A percentile compares a stretch with the other conserved stretches of the same genome.
Conservation (phyloP, 1,140 invertebrate genomes). For the Megalonaias nervosa region DNA sequence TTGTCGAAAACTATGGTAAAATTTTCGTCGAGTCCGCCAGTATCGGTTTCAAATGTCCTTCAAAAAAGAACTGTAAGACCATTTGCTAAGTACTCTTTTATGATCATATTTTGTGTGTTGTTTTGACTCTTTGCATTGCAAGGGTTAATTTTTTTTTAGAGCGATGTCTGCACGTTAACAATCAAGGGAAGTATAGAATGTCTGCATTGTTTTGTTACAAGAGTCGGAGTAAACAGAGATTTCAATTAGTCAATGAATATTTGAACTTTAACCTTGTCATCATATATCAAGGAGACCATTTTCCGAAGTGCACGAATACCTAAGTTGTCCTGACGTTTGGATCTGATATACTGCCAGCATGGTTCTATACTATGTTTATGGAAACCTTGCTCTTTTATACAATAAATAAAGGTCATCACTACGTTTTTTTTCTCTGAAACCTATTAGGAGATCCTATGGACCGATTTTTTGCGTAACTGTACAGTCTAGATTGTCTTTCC, state of each 20-base stretch:
- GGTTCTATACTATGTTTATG: slow-evolving; percentile 18
- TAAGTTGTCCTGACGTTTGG: slow-evolving; percentile 23
- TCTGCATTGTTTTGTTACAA: slow-evolving; percentile 1
- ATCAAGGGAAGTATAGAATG: background rate
- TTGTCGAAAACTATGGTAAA: no score
- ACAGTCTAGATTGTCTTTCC: slow-evolving; percentile 12
- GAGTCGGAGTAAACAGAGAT: slow-evolving; percentile 26
- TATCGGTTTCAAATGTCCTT: no score
- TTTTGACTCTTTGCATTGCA: slow-evolving; percentile 18
- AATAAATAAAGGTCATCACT: slow-evolving; percentile 21
- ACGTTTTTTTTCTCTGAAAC: slow-evolving; percentile 29
- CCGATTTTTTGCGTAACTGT: slow-evolving; percentile 17
- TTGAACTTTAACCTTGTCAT: slow-evolving; percentile 29
- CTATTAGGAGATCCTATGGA: slow-evolving; percentile 2
- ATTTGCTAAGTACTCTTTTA: slow-evolving; percentile 20
- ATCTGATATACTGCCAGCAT: slow-evolving; percentile 23
- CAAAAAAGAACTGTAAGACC: no score
- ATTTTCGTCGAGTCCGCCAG: no score
- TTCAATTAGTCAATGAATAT: slow-evolving; percentile 19
- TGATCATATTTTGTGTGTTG: slow-evolving; percentile 4
- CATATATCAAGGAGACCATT: background rate
- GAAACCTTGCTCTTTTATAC: slow-evolving; percentile 19
- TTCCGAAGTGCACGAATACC: slow-evolving; percentile 28
- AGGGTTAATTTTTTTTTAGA: slow-evolving; percentile 11
- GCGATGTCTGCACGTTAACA: slow-evolving; percentile 6